phyloP scores from a whole-genome alignment of 2,113 vertebrate genomes.

The Aspiorhynchus laticeps region DNA sequence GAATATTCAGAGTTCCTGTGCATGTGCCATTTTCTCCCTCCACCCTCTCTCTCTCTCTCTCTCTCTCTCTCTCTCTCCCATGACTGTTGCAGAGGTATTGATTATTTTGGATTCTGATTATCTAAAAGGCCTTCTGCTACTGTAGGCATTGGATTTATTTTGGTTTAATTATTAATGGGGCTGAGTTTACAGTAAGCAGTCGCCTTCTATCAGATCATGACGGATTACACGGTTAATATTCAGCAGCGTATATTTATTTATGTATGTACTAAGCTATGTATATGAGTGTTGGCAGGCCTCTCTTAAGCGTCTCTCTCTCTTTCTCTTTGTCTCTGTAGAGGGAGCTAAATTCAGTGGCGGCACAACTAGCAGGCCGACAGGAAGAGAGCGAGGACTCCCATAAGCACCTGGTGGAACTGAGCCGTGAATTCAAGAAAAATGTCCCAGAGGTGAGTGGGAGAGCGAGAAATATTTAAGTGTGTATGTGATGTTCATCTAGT shows the following conservation, averaged over 20 bases:
- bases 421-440: slow-evolving; percentile 95
- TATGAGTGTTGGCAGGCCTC: slow-evolving; percentile 66
- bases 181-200: slow-evolving; percentile 80
- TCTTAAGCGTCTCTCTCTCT: slow-evolving; percentile 30
- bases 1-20: slow-evolving; percentile 62
- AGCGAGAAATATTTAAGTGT: background rate
- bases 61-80: slow-evolving; percentile 51
- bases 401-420: slow-evolving; percentile 93
- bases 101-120: slow-evolving; percentile 87
- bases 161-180: slow-evolving; percentile 88
- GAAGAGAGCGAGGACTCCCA: slow-evolving; percentile 86
- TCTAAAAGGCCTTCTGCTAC: slow-evolving; percentile 86
- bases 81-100: slow-evolving; percentile 81
- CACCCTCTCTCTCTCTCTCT: background rate
- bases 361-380: slow-evolving; percentile 81
- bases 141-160: slow-evolving; percentile 80
- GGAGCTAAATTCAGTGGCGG: slow-evolving; percentile 88
- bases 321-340: slow-evolving; percentile 78
- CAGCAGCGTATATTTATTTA: slow-evolving; percentile 79
- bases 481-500: background rate
- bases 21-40: slow-evolving; percentile 33
- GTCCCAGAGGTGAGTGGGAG: slow-evolving; percentile 87
- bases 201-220: slow-evolving; percentile 74
- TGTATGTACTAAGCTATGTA: slow-evolving; percentile 70
- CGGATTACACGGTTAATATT: slow-evolving; percentile 77